Base-by-base conservation (phyloP, 2,888 invertebrate genomes). In the Diplolepis rosae region DNA sequence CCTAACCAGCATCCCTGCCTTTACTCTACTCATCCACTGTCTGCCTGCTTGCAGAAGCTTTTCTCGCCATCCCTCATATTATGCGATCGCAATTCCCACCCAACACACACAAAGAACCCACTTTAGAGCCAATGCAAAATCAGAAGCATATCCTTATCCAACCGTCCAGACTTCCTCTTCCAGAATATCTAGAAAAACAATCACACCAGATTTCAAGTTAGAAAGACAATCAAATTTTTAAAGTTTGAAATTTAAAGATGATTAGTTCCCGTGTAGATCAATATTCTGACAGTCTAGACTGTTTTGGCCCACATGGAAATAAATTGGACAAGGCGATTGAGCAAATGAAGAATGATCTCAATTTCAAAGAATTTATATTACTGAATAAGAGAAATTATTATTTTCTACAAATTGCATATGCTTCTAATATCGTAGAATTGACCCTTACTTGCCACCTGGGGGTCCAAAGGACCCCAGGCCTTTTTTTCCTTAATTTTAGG, bases 11-110 rank as follows among this genome's bases (percentile, higher is more conserved):
- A 74, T 18, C 45, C 45, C 9, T 69, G 30, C 24, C 51, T 45
- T 28, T 68, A 77, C 76, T 65, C 30, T 27, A 27, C 65, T 61
- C 56, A 61, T 61, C 56, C 27, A 54, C 67, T n/a, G 32, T 27
- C 81, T 74, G 76, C 80, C 80, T 82, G 82, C 80, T 81, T 74
- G 76, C 77, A 75, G 76, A 61, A 45, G 77, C 76, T 75, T 77
- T 77, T 77, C 78, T 66, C 77, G 71, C 50, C 72, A 77, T 74
- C 81, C 75, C 79, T 70, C 71, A 67, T 48, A 74, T 72, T 68
- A 74, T 51, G 66, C 72, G 69, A 79, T 76, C 77, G 72, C 77
- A 35, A 67, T 54, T 54, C 13, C 15, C 35, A 6, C 45, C n/a
- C n/a, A 71, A 54, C 69, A 71, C 72, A 66, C 71, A 45, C 54